Evolutionary conservation across 2,113 vertebrate genomes (phyloP), one percentile per base, ranked within the genome.

Genomic region (Myrmecophaga tridactyla): DNA sequence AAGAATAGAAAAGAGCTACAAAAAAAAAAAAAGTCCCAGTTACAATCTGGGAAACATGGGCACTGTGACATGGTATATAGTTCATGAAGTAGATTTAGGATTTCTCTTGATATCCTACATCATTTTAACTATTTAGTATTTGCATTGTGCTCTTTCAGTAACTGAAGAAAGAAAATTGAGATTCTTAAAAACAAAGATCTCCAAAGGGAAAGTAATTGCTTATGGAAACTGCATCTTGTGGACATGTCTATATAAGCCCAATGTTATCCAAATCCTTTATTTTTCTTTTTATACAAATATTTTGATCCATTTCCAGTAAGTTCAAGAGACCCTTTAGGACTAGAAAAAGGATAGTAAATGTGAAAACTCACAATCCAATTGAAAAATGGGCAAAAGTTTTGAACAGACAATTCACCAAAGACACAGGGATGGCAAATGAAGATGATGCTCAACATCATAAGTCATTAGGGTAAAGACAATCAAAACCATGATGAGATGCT

Each of bases 111-210:
- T 25, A 60, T 0, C 58, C 60, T 1, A 46, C 76, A 8, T 29
- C 25, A 1, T 12, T 48, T 29, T 15, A 23, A 3, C 13, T 0
- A 1, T 0, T 23, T 31, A 3, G 10, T 8, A 4, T 3, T 6
- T 46, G 41, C 23, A 0, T n/a, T 20, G 17, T 51, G 39, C 41
- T 7, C 31, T 23, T 27, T 46, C 67, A 1, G 51, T 48, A 36
- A 1, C 0, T 0, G 1, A 39, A 23, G n/a, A 46, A 34, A 63
- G 84, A 27, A 18, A 81, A 41, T 13, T 9, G 23, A 6, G 1
- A 0, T 36, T 25, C 48, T 76, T 15, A 76, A 63, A n/a, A 46
- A 34, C 84, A 69, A 31, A 43, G 46, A 41, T 10, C 20, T 6
- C n/a, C 6, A 7, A 20, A 18, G 12, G 7, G 18, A 27, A 53